Evolutionary conservation across 2,888 invertebrate genomes (phyloP).

Genomic region (Deilephila porcellus): DNA sequence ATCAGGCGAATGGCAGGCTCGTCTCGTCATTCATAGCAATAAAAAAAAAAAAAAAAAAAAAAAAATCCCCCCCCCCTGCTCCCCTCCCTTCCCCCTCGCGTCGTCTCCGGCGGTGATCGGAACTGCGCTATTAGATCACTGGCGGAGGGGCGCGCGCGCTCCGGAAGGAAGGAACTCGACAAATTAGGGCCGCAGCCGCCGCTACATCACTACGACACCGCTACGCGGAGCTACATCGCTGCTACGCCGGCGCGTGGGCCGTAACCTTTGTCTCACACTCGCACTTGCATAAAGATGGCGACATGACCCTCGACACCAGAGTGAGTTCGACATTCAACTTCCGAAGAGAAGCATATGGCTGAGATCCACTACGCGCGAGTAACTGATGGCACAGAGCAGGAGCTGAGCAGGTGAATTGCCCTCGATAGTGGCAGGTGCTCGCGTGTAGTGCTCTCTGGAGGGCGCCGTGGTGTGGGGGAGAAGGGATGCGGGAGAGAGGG

Average conservation of each 20-base stretch:
- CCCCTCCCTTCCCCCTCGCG: neutral
- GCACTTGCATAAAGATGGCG: no score
- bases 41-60: no score
- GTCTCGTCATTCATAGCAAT: no score
- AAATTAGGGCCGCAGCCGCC: constrained; percentile 23
- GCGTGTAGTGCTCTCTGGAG: neutral
- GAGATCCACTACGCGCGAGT: neutral
- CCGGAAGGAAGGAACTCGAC: constrained; percentile 23
- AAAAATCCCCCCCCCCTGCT: neutral
- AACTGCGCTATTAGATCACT: constrained; percentile 14
- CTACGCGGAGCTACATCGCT: neutral
- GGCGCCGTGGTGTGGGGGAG: neutral
- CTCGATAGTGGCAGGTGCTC: neutral
- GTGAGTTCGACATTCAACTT: no score
- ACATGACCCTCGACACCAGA: no score
- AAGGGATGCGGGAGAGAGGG: neutral
- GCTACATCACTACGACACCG: neutral
- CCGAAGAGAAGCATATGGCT: no score
- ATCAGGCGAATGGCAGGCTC: no score
- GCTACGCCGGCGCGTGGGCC: neutral
- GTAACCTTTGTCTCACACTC: no score
- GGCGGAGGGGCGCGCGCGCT: constrained; percentile 15
- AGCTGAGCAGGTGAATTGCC: neutral
- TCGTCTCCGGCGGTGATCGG: constrained; percentile 3
- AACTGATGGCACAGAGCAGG: neutral